Evolutionary conservation across 2,797 vertebrate genomes (phyloP), one percentile per base, ranked within the genome.

Genomic region (Graptemys geographica): DNA sequence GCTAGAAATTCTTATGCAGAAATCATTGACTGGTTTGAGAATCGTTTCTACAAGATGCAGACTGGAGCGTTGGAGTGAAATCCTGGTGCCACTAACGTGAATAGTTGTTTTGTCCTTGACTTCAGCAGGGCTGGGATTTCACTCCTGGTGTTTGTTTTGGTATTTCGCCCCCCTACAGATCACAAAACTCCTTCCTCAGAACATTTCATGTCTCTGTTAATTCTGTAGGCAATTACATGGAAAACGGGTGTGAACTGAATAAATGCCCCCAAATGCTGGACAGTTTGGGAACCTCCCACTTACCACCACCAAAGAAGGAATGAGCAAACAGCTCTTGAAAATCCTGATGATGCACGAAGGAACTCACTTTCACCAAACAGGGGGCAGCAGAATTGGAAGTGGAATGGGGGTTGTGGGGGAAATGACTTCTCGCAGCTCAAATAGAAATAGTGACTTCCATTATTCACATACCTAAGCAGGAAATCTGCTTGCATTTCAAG

Each of bases 381-480:
- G 41, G 44, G 90, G 95, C 92, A 94, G 86, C 31, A 41, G 86
- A 91, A 79, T 76, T 89, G 79, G 59, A 85, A 44, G 74, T 84
- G 83, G 49, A 85, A 88, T 93, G 88, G 92, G 88, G 83, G 33
- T 81, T 87, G 80, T 16, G 27, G 53, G 87, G 0, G 0, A 0
- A 0, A 94, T 91, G 93, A 96, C 93, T 96, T 97, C 95, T 93
- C 96, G 93, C 96, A 86, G 90, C 87, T 96, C 91, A 62, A 93
- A 94, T 94, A 87, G 95, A 97, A 97, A 95, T 96, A 97, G 97
- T 69, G 88, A 94, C 90, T 97, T 96, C 95, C 94, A 96, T 96
- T 96, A 96, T 95, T 96, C 96, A 93, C 95, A 81, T 90, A 87
- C 95, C 95, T 95, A 96, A 96, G 93, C 91, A 88, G 90, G 94